Evolutionary conservation across 2,888 invertebrate species (phyloP).

Genomic region (Cataglyphis livida): DNA sequence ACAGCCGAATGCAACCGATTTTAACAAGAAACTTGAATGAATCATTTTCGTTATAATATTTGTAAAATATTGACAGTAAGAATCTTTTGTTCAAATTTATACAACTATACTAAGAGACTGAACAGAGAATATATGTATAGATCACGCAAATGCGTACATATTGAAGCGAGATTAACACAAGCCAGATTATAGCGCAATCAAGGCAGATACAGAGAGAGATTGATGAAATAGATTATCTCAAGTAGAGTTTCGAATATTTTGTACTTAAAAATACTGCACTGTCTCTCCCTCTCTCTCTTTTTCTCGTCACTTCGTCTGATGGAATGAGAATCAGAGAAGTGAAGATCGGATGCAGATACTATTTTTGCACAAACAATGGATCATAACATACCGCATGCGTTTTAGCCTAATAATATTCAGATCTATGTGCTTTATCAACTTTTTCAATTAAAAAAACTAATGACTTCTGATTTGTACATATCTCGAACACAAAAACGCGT

Average conservation of each 20-base stretch:
- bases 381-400: conserved; percentile 23
- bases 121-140: neutral
- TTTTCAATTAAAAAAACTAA: conserved; percentile 10
- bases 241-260: conserved; percentile 27
- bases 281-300: neutral
- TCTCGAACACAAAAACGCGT: neutral
- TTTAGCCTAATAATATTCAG: conserved; percentile 41
- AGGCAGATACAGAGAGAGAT: neutral
- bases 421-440: conserved; percentile 22
- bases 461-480: conserved; percentile 42
- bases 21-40: conserved; percentile 1
- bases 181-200: neutral
- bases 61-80: neutral
- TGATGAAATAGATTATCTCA: conserved; percentile 12
- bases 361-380: conserved; percentile 46
- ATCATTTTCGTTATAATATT: neutral
- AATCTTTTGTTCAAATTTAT: neutral
- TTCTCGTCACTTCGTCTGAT: neutral
- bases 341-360: conserved; percentile 4
- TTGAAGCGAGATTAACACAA: conserved; percentile 1
- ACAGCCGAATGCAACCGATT: neutral
- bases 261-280: conserved; percentile 34
- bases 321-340: conserved; percentile 7
- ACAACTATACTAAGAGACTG: neutral
- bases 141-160: neutral